Evolutionary conservation across 1,140 invertebrate species (phyloP), one percentile per base, ranked within the genome.

Genomic region (Dryas iulia): DNA sequence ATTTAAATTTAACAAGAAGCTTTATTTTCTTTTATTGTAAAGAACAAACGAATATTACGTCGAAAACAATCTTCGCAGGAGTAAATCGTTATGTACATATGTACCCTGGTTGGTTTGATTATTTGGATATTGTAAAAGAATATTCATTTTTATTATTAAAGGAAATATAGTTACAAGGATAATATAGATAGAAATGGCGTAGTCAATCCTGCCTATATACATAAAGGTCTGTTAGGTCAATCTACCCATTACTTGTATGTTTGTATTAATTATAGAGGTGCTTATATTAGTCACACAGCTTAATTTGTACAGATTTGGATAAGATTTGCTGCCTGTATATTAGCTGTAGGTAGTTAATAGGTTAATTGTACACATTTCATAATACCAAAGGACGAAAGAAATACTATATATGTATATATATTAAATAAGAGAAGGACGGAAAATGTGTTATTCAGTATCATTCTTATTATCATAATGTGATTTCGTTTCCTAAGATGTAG

Each of bases 211-310:
- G n/a, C n/a, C n/a, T 21, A 0, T 10, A 21, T 18, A 18, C 30
- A 21, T 6, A 8, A 47, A 2, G 7, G 3, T 7, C 39, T 1
- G 14, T 47, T 21, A 10, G 39, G 39, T 47, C 39, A 47, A 47
- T 21, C 6, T 47, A 18, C 14, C 8, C 39, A 47, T 47, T 47
- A 47, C 14, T 7, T 14, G 6, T 10, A 47, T 47, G 39, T 21
- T 47, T 47, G 39, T 47, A 47, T 47, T 47, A 47, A 47, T 47
- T 47, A 47, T 47, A 14, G 39, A 47, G 8, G 39, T 47, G 39
- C 18, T 47, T 47, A 47, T 47, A 21, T 47, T 10, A 47, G 12
- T 47, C 8, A 11, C 39, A 47, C 39, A 47, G 18, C 11, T 23
- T 35, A 25, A 24, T 52, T 25, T 28, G 33, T 47, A 35, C 24